Percentiles rank a stretch among this genome's conserved stretches.
Conservation (phyloP, 2,113 vertebrate genomes). For the Tychaedon coryphoeus region DNA sequence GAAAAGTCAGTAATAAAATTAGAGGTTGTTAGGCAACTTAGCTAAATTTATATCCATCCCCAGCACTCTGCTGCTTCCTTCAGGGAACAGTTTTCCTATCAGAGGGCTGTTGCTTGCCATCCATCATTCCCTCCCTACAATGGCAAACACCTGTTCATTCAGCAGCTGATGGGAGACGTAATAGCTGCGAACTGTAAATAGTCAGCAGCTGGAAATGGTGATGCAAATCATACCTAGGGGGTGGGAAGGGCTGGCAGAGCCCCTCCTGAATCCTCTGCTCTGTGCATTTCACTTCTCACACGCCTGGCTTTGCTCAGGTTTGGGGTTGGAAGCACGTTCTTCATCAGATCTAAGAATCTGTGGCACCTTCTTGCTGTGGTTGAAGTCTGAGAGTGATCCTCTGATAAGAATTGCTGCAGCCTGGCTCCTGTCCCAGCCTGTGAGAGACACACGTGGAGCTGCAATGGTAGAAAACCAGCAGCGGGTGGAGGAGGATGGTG, state of each 20-base stretch:
- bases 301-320: neutral
- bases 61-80: neutral
- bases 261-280: neutral
- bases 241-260: neutral
- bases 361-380: constrained; percentile 8
- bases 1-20: neutral
- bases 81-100: neutral
- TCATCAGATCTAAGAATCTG: neutral
- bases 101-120: neutral
- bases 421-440: constrained; percentile 37
- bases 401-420: neutral
- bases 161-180: constrained; percentile 38
- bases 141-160: constrained; percentile 24
- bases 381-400: constrained; percentile 8
- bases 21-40: neutral
- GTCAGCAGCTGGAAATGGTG: constrained; percentile 8
- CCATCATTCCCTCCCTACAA: neutral
- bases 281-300: neutral
- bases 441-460: neutral
- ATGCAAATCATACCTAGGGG: neutral
- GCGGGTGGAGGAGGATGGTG: neutral
- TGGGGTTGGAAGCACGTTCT: neutral
- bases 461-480: neutral
- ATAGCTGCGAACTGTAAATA: neutral
- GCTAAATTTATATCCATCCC: neutral